Base-by-base conservation (phyloP, 2,888 invertebrate species). In the Cerceris ruficornis region DNA sequence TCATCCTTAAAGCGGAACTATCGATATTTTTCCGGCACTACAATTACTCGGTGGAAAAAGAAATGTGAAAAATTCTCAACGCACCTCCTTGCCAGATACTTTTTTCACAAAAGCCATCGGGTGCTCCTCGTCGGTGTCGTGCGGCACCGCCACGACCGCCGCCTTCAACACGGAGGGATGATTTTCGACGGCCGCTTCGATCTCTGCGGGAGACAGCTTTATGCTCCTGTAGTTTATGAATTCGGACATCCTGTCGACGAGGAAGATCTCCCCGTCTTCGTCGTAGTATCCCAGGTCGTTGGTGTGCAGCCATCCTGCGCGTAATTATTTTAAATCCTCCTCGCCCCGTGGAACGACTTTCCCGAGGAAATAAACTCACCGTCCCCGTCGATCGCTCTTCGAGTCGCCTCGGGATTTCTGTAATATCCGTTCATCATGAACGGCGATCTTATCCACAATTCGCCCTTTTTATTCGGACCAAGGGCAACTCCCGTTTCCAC, bases 401-500 rank as follows among this genome's bases (percentile, higher is more conserved):
- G 89, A 0, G 94, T 95, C 4, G 94, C 94, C 78, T 93, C 88
- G 13, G 93, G 92, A 83, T 94, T 94, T 71, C 93, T 93, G 62
- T 92, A 91, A 84, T 95, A 95, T 0, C 94, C 93, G 52, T 92
- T 92, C 93, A 94, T 94, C 1, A 93, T 88, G 14, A 42, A 42
- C 0, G 65, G 39, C 0, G 71, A 49, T 67, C 71, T 86, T 11
- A 76, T 8, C 13, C 67, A 77, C 7, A 86, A 4, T 49, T 86
- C 86, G 6, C 74, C 77, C 13, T 13, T 14, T 59, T 70, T 14
- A 28, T 77, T 77, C n/a, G 52, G 13, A 8, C 67, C 77, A 0
- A 75, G 28, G 0, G 42, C 13, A 11, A 42, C 50, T 9, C 62
- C 67, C 0, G 74, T 77, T 17, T 64, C 14, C 43, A 7, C 7